Conservation (phyloP, 2,888 invertebrate species). For the Drosophila limbata region DNA sequence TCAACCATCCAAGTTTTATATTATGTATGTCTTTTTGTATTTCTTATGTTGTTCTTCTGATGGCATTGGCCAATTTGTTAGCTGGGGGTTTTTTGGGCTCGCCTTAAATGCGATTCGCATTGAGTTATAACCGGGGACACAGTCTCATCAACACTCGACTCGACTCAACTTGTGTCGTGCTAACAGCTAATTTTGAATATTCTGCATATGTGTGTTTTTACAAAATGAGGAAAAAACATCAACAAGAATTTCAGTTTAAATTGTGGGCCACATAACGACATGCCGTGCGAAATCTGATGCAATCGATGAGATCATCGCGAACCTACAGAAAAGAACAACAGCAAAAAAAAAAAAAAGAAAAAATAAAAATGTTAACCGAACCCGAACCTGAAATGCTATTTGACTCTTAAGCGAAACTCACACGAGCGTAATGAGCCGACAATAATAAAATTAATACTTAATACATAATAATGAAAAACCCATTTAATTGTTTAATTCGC, state of each 20-base stretch:
- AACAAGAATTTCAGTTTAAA: conserved; percentile 68
- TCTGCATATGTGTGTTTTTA: conserved; percentile 63
- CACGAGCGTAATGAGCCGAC: conserved; percentile 64
- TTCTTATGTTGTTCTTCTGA: conserved; percentile 6
- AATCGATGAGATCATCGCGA: conserved; percentile 82
- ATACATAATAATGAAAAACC: conserved; percentile 30
- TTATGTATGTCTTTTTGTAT: background rate
- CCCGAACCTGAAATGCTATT: conserved; percentile 47
- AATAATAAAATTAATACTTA: conserved; percentile 47
- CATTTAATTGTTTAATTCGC: conserved; percentile 36
- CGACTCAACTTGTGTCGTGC: conserved; percentile 56
- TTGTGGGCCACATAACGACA: conserved; percentile 74
- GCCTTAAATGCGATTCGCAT: conserved; percentile 30
- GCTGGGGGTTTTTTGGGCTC: conserved; percentile 13
- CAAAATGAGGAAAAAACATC: conserved; percentile 33
- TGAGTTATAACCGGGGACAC: conserved; percentile 35
- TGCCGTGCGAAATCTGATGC: conserved; percentile 81
- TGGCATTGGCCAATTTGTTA: conserved; percentile 27
- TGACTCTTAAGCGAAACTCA: conserved; percentile 39
- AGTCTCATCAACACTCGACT: conserved; percentile 34
- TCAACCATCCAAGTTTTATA: background rate
- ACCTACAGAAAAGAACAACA: conserved; percentile 47
- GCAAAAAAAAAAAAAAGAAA: conserved; percentile 19
- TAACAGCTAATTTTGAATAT: conserved; percentile 74
- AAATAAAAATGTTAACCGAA: conserved; percentile 48